Conservation (phyloP, 2,888 invertebrate species). For the Cryptocheilus praepositus region DNA sequence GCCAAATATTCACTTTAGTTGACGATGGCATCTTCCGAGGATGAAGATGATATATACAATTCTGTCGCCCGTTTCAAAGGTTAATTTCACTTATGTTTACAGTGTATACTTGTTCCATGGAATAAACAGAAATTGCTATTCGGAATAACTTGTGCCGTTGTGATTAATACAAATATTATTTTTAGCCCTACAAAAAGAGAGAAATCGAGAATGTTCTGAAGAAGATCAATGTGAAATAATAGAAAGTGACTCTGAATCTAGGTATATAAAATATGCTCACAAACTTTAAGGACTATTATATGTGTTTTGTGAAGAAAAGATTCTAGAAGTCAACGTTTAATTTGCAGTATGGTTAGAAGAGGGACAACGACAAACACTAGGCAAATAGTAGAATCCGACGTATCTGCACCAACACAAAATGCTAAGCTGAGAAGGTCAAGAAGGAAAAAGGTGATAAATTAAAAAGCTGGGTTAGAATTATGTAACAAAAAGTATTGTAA, state of each 20-base stretch:
- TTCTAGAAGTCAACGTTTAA: not conserved
- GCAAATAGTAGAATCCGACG: no score
- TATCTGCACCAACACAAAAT: not conserved
- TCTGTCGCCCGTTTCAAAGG: slow-evolving; percentile 46
- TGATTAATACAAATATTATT: not conserved
- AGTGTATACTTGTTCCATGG: not conserved
- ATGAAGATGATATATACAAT: slow-evolving; percentile 41
- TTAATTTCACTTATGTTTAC: slow-evolving; percentile 14
- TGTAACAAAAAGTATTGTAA: not conserved
- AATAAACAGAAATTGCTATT: not conserved
- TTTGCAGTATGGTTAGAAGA: not conserved
- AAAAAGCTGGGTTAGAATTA: not conserved
- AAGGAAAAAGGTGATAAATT: not conserved
- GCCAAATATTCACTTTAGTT: no score
- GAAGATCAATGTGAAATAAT: not conserved
- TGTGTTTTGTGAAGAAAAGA: not conserved
- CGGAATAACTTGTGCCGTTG: not conserved
- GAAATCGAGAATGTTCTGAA: not conserved
- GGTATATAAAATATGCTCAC: not conserved
- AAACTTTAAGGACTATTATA: not conserved
- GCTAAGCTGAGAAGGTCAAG: not conserved
- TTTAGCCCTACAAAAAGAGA: slow-evolving; percentile 1
- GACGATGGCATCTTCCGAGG: slow-evolving; percentile 38
- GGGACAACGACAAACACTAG: not conserved
- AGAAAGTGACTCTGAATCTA: not conserved